Evolutionary conservation across 2,797 vertebrate species (phyloP).

Genomic region (Lithobates sylvaticus): DNA sequence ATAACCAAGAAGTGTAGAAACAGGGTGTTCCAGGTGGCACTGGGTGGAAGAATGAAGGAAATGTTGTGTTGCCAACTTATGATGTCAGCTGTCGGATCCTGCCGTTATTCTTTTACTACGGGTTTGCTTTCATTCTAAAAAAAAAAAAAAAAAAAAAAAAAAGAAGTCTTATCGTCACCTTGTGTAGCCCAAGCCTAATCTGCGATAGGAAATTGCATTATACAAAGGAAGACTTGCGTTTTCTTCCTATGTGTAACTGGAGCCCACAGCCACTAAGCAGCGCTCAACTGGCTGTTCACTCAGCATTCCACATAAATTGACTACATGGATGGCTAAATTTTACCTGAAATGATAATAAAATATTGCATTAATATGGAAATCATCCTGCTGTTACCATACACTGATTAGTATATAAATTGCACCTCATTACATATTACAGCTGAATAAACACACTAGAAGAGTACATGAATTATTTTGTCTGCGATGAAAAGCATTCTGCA

Average conservation of each 20-base stretch:
- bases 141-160: too few relatives aligned
- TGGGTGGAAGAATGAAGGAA: too few relatives aligned
- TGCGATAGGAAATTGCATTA: background rate
- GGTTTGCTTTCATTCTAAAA: too few relatives aligned
- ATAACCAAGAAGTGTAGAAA: too few relatives aligned
- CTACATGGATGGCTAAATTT: slow-evolving; percentile 53
- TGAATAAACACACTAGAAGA: slow-evolving; percentile 36
- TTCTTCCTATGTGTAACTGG: slow-evolving; percentile 4
- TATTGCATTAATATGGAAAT: slow-evolving; percentile 59
- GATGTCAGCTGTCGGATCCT: too few relatives aligned
- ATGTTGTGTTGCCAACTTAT: too few relatives aligned
- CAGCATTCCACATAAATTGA: slow-evolving; percentile 7
- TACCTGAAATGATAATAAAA: slow-evolving; percentile 59
- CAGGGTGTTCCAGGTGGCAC: too few relatives aligned
- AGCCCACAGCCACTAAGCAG: background rate
- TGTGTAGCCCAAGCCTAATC: too few relatives aligned
- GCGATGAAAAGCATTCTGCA: background rate
- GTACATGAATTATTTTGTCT: slow-evolving; percentile 35
- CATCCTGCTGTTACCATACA: slow-evolving; percentile 45
- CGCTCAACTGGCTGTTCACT: slow-evolving; percentile 11
- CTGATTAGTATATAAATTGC: slow-evolving; percentile 62
- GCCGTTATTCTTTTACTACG: too few relatives aligned
- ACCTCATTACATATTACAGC: slow-evolving; percentile 54
- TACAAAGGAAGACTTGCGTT: background rate
- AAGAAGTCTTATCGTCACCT: too few relatives aligned